Base-by-base conservation (phyloP, 23 tunicate genomes). In the Diplosoma virens region DNA sequence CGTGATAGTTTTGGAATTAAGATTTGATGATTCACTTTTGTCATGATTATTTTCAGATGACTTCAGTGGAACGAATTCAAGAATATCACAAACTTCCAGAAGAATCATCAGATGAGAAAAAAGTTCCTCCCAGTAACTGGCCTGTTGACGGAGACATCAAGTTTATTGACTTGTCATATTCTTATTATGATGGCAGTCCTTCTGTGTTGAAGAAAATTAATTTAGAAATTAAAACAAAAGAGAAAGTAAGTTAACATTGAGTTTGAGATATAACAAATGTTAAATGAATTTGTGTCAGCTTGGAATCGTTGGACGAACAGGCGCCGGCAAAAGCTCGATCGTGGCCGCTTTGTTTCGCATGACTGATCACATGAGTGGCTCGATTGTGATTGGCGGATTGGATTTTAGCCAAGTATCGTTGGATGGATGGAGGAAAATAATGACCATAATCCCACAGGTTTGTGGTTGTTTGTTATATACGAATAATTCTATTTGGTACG, bases 251-350 rank as follows among this genome's bases (percentile, higher is more conserved):
- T 55, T 16, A 4, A 55, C 6, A 55, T n/a, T n/a, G n/a, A 14
- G 50, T 9, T 41, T 14, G 50, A 14, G 9, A 7, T 41, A 7
- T 14, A 41, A 41, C 9, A 7, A 41, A 41, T 7, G 50, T 14
- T 9, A 41, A 41, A 41, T 41, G 50, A 7, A 14, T 41, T 41
- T 61, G n/a, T n/a, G n/a, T 61, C 30, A 86, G 93, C 47, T 88
- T 58, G 95, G 95, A 3, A 60, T 88, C n/a, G 87, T 88, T 47
- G 95, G 95, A 6, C 83, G 95, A 30, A 88, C 95, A 0, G 95
- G 95, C 41, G 95, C 95, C 24, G 95, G 95, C 33, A 88, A 88
- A 50, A 88, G 95, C 53, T 88, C 95, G 26, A 79, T 88, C 27
- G 84, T 88, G 7, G 79, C 95, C 2, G 78, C 87, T 25, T 16